Conservation (phyloP, 35 echinoderm and acorn worm species). For the Lytechinus variegatus region DNA sequence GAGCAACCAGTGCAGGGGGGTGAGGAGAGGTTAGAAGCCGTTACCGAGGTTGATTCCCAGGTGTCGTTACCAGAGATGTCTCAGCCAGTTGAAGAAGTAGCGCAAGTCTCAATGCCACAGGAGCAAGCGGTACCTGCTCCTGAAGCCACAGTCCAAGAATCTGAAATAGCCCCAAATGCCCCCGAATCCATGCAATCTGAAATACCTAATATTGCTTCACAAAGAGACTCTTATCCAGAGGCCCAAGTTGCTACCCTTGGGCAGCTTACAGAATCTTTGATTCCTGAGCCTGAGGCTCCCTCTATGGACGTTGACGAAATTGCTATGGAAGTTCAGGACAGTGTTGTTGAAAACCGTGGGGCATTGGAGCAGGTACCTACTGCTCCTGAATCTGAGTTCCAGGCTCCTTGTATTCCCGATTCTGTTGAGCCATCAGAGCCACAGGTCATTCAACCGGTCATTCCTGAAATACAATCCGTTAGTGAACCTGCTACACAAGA, state of each 20-base stretch:
- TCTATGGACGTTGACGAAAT: not conserved
- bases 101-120: not conserved
- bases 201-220: not conserved
- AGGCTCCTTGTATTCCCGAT: not conserved
- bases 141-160: not conserved
- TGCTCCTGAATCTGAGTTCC: not conserved
- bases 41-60: slow-evolving; percentile 22
- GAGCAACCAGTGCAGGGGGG: not conserved
- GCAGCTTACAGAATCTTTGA: slow-evolving; percentile 5
- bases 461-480: not conserved
- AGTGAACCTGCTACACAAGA: not conserved
- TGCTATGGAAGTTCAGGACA: not conserved
- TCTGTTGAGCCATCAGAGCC: not conserved
- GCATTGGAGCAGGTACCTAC: not conserved
- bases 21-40: not conserved
- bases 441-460: not conserved
- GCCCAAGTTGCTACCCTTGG: not conserved
- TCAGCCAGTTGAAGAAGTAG: not conserved
- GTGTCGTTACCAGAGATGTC: not conserved
- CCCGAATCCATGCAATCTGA: not conserved
- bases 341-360: not conserved
- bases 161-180: not conserved
- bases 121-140: slow-evolving; percentile 45
- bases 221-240: slow-evolving; percentile 21
- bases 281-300: not conserved